Percentiles rank a stretch among this genome's conserved stretches.
These are phyloP conservation scores for Drosophila setifemur DNA, from an alignment of 1,140 invertebrate genomes.

Conservation along the genomic window DNA sequence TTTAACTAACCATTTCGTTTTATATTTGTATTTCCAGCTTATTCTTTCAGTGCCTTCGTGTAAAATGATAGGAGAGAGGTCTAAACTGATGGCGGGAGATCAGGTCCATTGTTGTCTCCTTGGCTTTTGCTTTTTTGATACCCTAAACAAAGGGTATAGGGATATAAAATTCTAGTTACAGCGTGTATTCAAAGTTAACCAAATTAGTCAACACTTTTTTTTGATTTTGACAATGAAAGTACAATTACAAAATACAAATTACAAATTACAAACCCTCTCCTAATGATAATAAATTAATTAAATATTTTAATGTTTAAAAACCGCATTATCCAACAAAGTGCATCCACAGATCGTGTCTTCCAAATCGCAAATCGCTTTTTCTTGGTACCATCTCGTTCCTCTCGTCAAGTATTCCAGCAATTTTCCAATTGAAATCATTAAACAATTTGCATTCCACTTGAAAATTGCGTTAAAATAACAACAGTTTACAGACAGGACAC, in stretches of 20 bases:
- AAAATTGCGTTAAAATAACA: constrained; percentile 82
- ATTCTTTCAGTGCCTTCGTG: neutral
- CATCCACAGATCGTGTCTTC: neutral
- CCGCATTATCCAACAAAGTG: neutral
- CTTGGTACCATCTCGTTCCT: constrained; percentile 46
- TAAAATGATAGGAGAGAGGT: neutral
- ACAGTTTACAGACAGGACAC: constrained; percentile 70
- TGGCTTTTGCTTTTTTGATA: constrained; percentile 11
- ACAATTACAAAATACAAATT: too few relatives aligned
- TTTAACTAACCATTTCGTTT: neutral
- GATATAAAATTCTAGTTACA: neutral
- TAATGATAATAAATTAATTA: too few relatives aligned
- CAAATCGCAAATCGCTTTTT: constrained; percentile 29
- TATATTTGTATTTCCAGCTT: neutral
- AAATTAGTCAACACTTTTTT: too few relatives aligned
- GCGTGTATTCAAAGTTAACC: neutral
- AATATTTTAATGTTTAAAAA: neutral
- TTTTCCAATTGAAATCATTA: constrained; percentile 82
- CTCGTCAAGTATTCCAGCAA: constrained; percentile 79
- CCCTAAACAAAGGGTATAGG: neutral
- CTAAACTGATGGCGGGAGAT: neutral
- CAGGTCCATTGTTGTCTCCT: constrained; percentile 29
- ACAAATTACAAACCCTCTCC: too few relatives aligned
- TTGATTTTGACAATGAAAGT: too few relatives aligned
- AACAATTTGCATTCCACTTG: constrained; percentile 82